phyloP scores from a whole-genome alignment of 2,888 invertebrate species.

The Brachypalpus laphriformis region DNA sequence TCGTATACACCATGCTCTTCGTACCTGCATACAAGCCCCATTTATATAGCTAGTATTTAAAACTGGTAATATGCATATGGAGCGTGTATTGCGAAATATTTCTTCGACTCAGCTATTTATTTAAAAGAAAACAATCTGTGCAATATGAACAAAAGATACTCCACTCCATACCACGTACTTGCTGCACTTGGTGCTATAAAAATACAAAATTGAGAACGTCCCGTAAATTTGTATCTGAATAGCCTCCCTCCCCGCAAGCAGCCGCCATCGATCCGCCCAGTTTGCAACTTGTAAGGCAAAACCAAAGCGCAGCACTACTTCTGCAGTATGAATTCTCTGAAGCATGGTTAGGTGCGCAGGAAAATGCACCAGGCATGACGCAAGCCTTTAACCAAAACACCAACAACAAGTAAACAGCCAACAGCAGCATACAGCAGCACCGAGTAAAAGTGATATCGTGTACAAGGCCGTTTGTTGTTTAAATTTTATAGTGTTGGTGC shows the following conservation, averaged over 20 bases:
- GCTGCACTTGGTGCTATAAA: slow-evolving; percentile 15
- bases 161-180: neutral
- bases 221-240: slow-evolving; percentile 50
- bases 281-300: slow-evolving; percentile 35
- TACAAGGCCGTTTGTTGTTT: slow-evolving; percentile 76
- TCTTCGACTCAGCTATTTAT: slow-evolving; percentile 53
- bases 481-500: slow-evolving; percentile 54
- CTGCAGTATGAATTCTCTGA: slow-evolving; percentile 55
- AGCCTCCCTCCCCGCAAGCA: neutral
- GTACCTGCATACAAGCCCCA: neutral
- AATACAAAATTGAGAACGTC: slow-evolving; percentile 60
- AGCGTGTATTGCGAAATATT: slow-evolving; percentile 51
- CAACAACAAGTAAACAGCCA: slow-evolving; percentile 37
- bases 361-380: slow-evolving; percentile 75
- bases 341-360: slow-evolving; percentile 75
- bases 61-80: slow-evolving; percentile 57
- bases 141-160: slow-evolving; percentile 69
- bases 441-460: slow-evolving; percentile 76
- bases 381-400: slow-evolving; percentile 39
- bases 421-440: slow-evolving; percentile 46
- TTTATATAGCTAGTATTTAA: slow-evolving; percentile 45
- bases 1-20: slow-evolving; percentile 36
- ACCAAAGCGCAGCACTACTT: slow-evolving; percentile 1
- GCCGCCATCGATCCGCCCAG: slow-evolving; percentile 24
- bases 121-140: slow-evolving; percentile 64